phyloP scores from a whole-genome alignment of 2,888 invertebrate species.

The Tethea ocularis region DNA sequence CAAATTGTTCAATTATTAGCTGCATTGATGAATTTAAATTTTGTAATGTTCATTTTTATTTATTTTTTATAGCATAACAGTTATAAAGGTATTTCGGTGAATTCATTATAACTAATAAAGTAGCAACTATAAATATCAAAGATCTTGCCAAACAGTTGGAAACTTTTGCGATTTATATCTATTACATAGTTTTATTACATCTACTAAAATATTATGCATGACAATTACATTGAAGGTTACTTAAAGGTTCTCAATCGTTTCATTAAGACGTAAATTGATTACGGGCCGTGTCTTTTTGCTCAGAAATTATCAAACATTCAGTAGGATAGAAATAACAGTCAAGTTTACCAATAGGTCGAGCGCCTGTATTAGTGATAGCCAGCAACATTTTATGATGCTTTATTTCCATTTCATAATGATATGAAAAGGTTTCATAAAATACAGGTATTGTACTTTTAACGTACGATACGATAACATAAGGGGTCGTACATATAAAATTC shows the following conservation, averaged over 20 bases:
- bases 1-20: conserved; percentile 23
- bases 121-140: no score
- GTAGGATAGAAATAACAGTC: not conserved
- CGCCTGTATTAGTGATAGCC: not conserved
- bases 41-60: conserved; percentile 14
- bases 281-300: not conserved
- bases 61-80: not conserved
- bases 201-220: conserved; percentile 1
- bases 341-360: not conserved
- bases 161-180: not conserved
- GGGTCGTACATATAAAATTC: no score
- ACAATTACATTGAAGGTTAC: conserved; percentile 6
- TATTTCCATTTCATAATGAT: no score
- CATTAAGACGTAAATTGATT: conserved; percentile 7
- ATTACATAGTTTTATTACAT: conserved; percentile 2
- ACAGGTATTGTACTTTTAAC: no score
- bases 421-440: no score
- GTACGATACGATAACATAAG: no score
- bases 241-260: conserved; percentile 7
- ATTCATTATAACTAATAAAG: no score
- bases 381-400: no score
- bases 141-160: not conserved
- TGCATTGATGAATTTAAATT: conserved; percentile 2
- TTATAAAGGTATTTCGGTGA: not conserved
- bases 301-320: not conserved